Base-by-base conservation (phyloP, 2,113 vertebrate species). In the Ophthalmolycus amberensis region DNA sequence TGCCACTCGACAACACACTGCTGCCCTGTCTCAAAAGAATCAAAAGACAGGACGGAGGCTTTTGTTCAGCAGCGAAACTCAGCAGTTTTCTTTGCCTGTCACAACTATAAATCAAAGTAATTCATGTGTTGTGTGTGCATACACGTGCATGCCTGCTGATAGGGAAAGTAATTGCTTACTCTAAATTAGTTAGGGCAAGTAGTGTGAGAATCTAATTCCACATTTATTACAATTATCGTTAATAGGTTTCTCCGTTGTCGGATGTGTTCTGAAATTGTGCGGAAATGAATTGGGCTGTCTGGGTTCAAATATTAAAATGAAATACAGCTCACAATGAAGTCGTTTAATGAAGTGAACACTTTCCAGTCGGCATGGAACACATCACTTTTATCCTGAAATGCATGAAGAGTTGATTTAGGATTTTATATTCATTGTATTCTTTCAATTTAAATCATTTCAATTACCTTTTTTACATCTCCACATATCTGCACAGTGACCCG, bases 171-270 rank as follows among this genome's bases (percentile, higher is more conserved):
- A 91, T 84, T 90, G 84, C 86, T 90, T 86, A 91, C 81, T 90
- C 88, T 83, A 88, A 92, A 93, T 93, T 90, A 85, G 90, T 87
- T 74, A 38, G 83, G 56, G 83, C 85, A 90, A 90, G 88, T 82
- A 84, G 84, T 32, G 84, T 89, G 70, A 88, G 70, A 89, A 85
- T 86, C 78, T 88, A 87, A 92, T 92, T 91, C 82, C 80, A 89
- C 89, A 85, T 89, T 90, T 90, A 88, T 89, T 91, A 83, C 87
- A 89, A 91, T 89, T 89, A 89, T 91, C 87, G 83, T 88, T 90
- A 88, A 90, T 86, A 67, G 83, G 80, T 83, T 83, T 89, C 65
- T 81, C 71, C 32, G 67, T 90, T 88, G 90, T 85, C 22, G 59
- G 65, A 71, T 79, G 74, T 84, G 84, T 69, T 82, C 79, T 70